Base-by-base conservation (phyloP, 2,113 vertebrate species). In the Scolopax mira region DNA sequence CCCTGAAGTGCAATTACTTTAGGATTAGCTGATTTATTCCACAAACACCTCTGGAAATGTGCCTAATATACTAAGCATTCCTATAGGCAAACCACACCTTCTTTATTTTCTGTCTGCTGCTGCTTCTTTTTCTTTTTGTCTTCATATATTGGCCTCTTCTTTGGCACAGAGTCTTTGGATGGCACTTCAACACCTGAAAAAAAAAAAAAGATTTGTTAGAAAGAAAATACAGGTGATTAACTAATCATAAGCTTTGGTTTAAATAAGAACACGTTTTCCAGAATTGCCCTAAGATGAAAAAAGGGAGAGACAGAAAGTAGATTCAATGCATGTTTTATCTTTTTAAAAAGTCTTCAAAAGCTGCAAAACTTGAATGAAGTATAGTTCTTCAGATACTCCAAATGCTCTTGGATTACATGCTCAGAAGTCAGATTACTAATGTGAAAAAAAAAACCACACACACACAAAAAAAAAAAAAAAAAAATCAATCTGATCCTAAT, bases 91-190 rank as follows among this genome's bases (percentile, higher is more conserved):
- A 86, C 14, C 91, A 90, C 82, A 99, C 99, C 99, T 98, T 99
- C 99, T 90, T 99, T 98, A 77, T 97, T 98, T 85, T 98, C 98
- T 8, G 79, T 96, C 69, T 98, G 99, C 30, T 98, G 97, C 28
- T 97, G 97, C 93, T 99, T 99, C 97, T 99, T 99, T 98, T 98
- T 99, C 98, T 98, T 99, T 98, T 98, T 99, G 97, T 99, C 99
- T 94, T 98, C 98, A 95, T 99, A 99, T 96, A 99, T 97, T 17
- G 99, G 99, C 94, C 99, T 99, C 97, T 99, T 99, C 98, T 99
- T 99, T 98, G 98, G 98, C 98, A 99, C 87, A 11, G 98, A 98
- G 93, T 99, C 99, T 98, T 99, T 99, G 96, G 98, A 99, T 97
- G 99, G 99, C 98, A 99, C 99, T 97, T 99, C 99, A 94, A 99